phyloP scores from a whole-genome alignment of 2,113 vertebrate species.

The Penelope pileata region DNA sequence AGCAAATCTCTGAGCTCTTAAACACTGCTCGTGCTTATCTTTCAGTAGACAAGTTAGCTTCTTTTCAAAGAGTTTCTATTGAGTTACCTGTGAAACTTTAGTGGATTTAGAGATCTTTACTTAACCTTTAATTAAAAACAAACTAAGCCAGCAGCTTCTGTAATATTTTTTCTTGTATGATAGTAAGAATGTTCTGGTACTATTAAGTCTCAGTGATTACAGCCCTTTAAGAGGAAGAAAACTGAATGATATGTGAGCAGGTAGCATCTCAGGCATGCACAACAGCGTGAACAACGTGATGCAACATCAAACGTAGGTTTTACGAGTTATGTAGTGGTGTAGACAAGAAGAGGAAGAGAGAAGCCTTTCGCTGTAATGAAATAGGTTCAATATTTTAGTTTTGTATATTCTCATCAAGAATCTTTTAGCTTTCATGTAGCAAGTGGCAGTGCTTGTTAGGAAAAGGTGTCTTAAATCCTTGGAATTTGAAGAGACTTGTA shows the following conservation, averaged over 20 bases:
- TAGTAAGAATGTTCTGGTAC: neutral
- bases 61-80: neutral
- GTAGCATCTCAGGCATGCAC: neutral
- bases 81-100: neutral
- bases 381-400: neutral
- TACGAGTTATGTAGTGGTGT: neutral
- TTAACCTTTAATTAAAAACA: neutral
- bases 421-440: neutral
- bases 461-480: neutral
- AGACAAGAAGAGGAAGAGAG: constrained; percentile 1
- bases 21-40: neutral
- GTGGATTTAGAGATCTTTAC: neutral
- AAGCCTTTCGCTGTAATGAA: neutral
- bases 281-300: constrained; percentile 3
- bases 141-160: neutral
- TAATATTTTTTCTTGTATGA: neutral
- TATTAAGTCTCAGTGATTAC: neutral
- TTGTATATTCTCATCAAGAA: neutral
- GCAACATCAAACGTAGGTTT: neutral
- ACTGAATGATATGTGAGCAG: neutral
- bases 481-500: neutral
- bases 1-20: neutral
- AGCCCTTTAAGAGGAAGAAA: neutral
- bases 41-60: neutral
- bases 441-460: neutral